A percentile compares a stretch with the other conserved stretches of the same genome.
Conservation (phyloP, 2,888 invertebrate genomes). For the Cryptus viduatorius region DNA sequence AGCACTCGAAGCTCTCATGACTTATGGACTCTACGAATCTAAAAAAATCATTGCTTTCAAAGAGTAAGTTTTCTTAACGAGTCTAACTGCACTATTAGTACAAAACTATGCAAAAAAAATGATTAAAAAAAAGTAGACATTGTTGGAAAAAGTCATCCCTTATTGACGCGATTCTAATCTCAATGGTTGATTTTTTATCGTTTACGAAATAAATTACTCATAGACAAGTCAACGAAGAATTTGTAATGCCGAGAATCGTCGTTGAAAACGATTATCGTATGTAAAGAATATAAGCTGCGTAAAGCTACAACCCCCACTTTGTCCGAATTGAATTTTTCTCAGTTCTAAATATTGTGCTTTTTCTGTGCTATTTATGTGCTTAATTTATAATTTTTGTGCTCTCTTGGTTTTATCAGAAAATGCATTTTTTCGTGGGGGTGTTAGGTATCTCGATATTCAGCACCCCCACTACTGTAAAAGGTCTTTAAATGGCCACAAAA, state of each 20-base stretch:
- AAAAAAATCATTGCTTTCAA: background rate
- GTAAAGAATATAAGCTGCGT: slow-evolving; percentile 26
- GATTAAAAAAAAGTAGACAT: background rate
- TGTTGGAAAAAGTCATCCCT: too few species aligned
- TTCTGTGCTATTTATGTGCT: too few species aligned
- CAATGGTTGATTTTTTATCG: background rate
- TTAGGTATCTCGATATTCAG: too few species aligned
- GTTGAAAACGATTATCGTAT: slow-evolving; percentile 32
- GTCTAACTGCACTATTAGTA: background rate
- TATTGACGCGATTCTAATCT: too few species aligned
- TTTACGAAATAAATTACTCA: background rate
- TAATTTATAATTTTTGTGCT: too few species aligned
- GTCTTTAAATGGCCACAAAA: too few species aligned
- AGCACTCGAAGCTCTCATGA: slow-evolving; percentile 24
- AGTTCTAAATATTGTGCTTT: too few species aligned
- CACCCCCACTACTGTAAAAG: too few species aligned
- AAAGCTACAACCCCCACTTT: too few species aligned
- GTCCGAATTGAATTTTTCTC: too few species aligned
- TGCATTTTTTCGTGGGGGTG: too few species aligned
- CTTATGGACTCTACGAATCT: background rate
- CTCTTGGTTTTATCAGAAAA: too few species aligned
- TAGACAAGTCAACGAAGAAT: background rate
- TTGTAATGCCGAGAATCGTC: background rate
- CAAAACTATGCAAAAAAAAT: background rate
- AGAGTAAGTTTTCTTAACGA: background rate